A percentile compares a stretch with the other conserved stretches of the same genome.
Evolutionary conservation across 2,888 invertebrate genomes (phyloP).

Genomic region (Timema cristinae): DNA sequence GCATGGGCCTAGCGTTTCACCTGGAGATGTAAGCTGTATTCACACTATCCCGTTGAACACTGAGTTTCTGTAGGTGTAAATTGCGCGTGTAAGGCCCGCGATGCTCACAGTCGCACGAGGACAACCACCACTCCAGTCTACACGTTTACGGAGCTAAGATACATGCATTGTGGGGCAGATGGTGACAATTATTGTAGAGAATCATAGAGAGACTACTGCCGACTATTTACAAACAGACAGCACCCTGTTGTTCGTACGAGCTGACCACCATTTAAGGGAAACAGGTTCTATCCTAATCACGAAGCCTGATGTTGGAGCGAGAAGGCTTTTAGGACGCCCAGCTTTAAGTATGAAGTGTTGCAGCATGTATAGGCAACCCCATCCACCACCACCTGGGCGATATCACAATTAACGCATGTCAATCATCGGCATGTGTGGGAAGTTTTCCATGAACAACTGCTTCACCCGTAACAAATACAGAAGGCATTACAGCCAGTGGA

Average conservation of each 20-base stretch:
- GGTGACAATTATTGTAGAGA: neutral
- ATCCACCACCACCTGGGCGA: neutral
- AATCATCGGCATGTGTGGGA: neutral
- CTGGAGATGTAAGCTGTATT: neutral
- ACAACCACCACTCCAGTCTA: neutral
- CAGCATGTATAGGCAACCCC: neutral
- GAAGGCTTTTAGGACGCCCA: neutral
- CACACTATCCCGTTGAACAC: neutral
- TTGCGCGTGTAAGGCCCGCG: neutral
- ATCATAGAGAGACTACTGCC: neutral
- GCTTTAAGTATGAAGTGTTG: neutral
- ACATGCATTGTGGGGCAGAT: neutral
- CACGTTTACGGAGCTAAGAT: neutral
- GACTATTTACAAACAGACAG: constrained; percentile 3
- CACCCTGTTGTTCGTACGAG: neutral
- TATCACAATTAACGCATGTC: neutral
- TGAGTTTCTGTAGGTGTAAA: neutral
- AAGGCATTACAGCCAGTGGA: too few relatives aligned
- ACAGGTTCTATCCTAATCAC: neutral
- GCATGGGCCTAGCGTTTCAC: neutral
- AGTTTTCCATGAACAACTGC: neutral
- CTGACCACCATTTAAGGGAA: neutral
- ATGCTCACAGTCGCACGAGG: neutral
- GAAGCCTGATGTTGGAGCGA: neutral
- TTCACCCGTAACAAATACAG: too few relatives aligned